Evolutionary conservation across 1,140 invertebrate genomes (phyloP).

Genomic region (Bactericera cockerelli): DNA sequence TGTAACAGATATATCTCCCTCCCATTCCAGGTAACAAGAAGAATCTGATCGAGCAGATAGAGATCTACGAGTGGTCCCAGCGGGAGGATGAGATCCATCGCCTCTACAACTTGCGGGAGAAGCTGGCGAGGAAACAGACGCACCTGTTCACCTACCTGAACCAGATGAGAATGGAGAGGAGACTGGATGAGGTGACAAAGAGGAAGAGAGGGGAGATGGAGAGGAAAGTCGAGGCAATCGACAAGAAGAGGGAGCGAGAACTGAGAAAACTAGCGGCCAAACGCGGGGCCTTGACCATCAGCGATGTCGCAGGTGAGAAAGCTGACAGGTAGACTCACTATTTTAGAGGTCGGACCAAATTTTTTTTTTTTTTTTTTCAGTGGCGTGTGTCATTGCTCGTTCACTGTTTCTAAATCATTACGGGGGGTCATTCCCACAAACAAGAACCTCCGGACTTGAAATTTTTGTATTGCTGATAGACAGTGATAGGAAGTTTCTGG

Average conservation of each 20-base stretch:
- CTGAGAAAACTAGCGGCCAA: background rate
- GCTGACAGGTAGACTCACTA: no score
- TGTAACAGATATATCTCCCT: no score
- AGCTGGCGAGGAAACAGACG: background rate
- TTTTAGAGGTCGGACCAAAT: no score
- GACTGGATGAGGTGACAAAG: background rate
- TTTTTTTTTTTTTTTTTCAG: no score
- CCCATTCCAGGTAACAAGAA: background rate
- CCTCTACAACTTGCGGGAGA: background rate
- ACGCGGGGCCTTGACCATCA: background rate
- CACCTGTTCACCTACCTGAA: background rate
- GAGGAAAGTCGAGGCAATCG: background rate
- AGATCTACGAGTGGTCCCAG: background rate
- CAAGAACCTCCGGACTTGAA: no score
- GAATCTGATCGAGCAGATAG: background rate
- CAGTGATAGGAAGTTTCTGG: no score
- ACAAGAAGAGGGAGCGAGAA: background rate
- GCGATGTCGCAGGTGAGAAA: background rate
- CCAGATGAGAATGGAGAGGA: background rate
- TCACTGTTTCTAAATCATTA: no score
- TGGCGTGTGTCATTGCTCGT: no score
- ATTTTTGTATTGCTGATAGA: no score
- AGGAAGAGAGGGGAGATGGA: background rate
- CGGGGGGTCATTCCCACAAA: no score
- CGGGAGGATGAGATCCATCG: background rate